Conservation (phyloP, 2,888 invertebrate species). For the Eilema caniola region DNA sequence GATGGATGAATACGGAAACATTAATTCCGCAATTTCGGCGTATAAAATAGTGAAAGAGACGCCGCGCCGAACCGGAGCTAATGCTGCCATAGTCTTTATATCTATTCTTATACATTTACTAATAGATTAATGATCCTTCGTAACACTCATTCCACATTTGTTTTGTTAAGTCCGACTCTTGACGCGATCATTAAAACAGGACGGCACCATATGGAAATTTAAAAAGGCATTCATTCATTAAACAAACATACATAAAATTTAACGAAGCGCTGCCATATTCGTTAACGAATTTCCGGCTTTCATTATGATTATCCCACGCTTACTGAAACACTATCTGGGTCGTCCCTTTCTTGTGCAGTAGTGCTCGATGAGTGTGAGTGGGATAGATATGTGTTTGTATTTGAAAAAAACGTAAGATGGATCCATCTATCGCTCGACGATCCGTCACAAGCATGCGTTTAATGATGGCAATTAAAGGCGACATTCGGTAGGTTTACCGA, state of each 20-base stretch:
- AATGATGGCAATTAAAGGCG: constrained; percentile 82
- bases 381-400: constrained; percentile 53
- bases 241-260: constrained; percentile 83
- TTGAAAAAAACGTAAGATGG: constrained; percentile 53
- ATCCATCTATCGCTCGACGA: constrained; percentile 76
- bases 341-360: constrained; percentile 60
- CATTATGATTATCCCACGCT: constrained; percentile 73
- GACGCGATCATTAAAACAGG: constrained; percentile 61
- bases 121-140: constrained; percentile 56
- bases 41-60: constrained; percentile 75
- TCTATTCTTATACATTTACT: constrained; percentile 52
- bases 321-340: constrained; percentile 51
- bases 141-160: constrained; percentile 54
- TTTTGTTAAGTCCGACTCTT: constrained; percentile 55
- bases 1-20: constrained; percentile 81
- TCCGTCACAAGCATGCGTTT: constrained; percentile 78
- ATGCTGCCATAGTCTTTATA: constrained; percentile 63
- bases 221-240: constrained; percentile 84
- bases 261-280: constrained; percentile 83
- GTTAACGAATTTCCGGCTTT: constrained; percentile 85
- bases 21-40: constrained; percentile 78
- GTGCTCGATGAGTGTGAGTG: constrained; percentile 49
- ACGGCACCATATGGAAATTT: constrained; percentile 77
- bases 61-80: constrained; percentile 59
- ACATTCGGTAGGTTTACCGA: constrained; percentile 74